Evolutionary conservation across 2,888 invertebrate species (phyloP).

Genomic region (Operophtera brumata): DNA sequence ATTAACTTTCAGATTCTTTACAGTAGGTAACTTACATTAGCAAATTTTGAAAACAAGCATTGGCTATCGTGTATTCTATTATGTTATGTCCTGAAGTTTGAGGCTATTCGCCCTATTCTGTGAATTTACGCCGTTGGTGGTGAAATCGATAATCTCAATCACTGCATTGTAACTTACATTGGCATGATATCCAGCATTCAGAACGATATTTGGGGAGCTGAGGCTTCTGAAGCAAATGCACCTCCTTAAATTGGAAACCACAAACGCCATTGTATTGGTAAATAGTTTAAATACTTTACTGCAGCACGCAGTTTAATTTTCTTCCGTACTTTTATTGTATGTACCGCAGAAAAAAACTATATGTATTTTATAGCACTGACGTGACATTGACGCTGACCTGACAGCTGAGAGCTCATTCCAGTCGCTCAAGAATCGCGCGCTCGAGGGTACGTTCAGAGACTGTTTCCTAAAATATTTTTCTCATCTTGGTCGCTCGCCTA

Average conservation of each 20-base stretch:
- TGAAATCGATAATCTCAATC: constrained; percentile 58
- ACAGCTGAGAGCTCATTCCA: too few species aligned
- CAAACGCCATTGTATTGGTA: constrained; percentile 54
- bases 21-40: neutral
- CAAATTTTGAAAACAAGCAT: neutral
- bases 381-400: too few species aligned
- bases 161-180: constrained; percentile 83
- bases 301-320: neutral
- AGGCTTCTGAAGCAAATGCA: constrained; percentile 63
- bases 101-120: constrained; percentile 29
- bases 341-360: too few species aligned
- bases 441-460: too few species aligned
- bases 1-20: neutral
- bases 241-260: constrained; percentile 57
- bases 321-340: too few species aligned
- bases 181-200: constrained; percentile 85
- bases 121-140: constrained; percentile 40
- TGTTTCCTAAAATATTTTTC: too few species aligned
- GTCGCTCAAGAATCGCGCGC: too few species aligned
- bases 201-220: constrained; percentile 62
- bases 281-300: neutral
- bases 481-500: too few species aligned
- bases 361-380: too few species aligned
- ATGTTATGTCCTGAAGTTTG: constrained; percentile 25
- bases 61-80: neutral